These are phyloP conservation scores for Phrynocephalus guinanensis DNA, from an alignment of 2,797 vertebrate genomes.

Conservation along the genomic window DNA sequence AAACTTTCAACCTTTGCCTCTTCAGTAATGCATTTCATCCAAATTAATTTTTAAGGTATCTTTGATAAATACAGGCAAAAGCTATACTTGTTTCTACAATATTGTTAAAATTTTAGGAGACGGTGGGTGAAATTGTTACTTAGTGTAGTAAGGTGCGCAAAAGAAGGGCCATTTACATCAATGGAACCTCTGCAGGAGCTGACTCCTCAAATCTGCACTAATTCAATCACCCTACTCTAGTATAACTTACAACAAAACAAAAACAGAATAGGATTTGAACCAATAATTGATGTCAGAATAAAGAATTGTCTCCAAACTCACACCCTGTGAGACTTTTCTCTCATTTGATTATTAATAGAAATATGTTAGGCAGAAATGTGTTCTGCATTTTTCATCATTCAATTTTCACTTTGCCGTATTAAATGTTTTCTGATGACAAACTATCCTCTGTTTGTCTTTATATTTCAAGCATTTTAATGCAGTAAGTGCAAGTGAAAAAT, in stretches of 20 bases:
- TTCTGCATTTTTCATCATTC: constrained; percentile 56
- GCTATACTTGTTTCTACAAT: neutral
- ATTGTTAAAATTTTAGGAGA: constrained; percentile 4
- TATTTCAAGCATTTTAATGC: constrained; percentile 54
- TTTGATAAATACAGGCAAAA: neutral
- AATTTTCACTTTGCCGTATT: constrained; percentile 23
- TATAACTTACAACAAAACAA: no score
- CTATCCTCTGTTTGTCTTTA: constrained; percentile 39
- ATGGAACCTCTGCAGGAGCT: no score
- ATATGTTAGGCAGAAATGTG: constrained; percentile 16
- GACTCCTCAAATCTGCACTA: no score
- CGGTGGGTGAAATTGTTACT: neutral
- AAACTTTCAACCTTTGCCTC: neutral
- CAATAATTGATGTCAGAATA: constrained; percentile 36
- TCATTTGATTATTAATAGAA: constrained; percentile 45
- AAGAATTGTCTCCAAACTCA: constrained; percentile 47
- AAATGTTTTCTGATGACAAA: constrained; percentile 61
- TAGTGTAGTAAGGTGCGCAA: no score
- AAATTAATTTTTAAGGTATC: constrained; percentile 17
- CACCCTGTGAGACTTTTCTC: constrained; percentile 42
- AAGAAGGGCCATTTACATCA: no score
- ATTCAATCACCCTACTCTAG: no score
- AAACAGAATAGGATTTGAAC: neutral
- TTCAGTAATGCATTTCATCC: neutral
- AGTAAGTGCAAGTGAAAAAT: constrained; percentile 67